phyloP scores from a whole-genome alignment of 2,888 invertebrate genomes.

The Drosophila neotestacea region DNA sequence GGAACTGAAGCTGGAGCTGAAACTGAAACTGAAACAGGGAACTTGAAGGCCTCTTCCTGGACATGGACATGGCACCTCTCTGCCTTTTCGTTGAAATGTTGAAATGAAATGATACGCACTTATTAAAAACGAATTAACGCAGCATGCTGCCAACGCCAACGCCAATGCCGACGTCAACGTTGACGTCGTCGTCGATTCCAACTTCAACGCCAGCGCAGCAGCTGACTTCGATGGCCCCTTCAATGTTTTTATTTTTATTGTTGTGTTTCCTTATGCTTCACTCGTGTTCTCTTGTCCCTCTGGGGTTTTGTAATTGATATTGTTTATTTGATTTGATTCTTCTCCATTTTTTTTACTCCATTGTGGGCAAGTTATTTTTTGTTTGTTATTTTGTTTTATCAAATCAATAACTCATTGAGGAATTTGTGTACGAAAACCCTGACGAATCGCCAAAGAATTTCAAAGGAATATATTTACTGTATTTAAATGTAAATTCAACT shows the following conservation, averaged over 20 bases:
- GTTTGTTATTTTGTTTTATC: conserved; percentile 17
- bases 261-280: conserved; percentile 41
- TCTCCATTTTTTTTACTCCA: conserved; percentile 21
- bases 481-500: background rate
- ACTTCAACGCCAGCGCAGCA: conserved; percentile 22
- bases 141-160: conserved; percentile 62
- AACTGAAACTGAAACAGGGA: conserved; percentile 4
- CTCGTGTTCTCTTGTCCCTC: conserved; percentile 52
- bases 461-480: background rate
- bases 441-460: conserved; percentile 29
- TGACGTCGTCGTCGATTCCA: conserved; percentile 12
- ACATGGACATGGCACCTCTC: conserved; percentile 27
- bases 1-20: conserved; percentile 23
- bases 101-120: conserved; percentile 81
- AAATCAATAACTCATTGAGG: conserved; percentile 53
- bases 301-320: conserved; percentile 74
- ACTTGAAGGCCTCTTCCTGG: conserved; percentile 56
- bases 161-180: conserved; percentile 6
- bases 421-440: conserved; percentile 21
- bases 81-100: conserved; percentile 68
- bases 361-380: conserved; percentile 26
- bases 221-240: conserved; percentile 45
- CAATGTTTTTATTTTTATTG: conserved; percentile 60
- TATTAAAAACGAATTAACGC: conserved; percentile 82
- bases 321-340: conserved; percentile 49